Percentiles rank a stretch among this genome's conserved stretches.
These are phyloP conservation scores for Corbicula japonica DNA, from an alignment of 2,888 invertebrate species.

Conservation along the genomic window DNA sequence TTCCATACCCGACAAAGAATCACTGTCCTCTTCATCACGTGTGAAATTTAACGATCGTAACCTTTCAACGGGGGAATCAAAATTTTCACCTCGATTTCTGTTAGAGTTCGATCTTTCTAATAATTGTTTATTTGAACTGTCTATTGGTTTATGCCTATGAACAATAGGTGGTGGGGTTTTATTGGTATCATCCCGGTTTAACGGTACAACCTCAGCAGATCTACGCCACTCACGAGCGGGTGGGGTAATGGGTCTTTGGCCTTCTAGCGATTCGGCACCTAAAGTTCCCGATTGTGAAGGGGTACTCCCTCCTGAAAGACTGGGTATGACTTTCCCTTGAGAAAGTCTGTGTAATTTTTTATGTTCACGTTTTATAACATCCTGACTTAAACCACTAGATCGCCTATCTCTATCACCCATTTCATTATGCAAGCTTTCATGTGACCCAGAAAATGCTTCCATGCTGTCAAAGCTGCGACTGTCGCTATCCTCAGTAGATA, in stretches of 20 bases:
- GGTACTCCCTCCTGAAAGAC: conserved; percentile 59
- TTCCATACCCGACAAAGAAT: conserved; percentile 35
- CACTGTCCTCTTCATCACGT: conserved; percentile 22
- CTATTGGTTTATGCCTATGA: conserved; percentile 53
- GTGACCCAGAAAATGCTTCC: conserved; percentile 81
- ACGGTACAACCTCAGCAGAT: conserved; percentile 49
- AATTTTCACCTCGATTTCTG: conserved; percentile 49
- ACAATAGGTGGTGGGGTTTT: conserved; percentile 54
- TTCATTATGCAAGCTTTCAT: conserved; percentile 72
- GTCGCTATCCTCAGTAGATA: conserved; percentile 70
- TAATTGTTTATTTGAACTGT: conserved; percentile 36
- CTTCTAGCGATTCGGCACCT: conserved; percentile 35
- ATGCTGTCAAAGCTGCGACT: conserved; percentile 80
- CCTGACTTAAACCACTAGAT: conserved; percentile 49
- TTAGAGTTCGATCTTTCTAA: conserved; percentile 26
- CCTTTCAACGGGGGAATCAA: conserved; percentile 63
- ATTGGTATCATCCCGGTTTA: conserved; percentile 12
- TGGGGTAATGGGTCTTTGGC: conserved; percentile 44
- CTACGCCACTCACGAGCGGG: conserved; percentile 57
- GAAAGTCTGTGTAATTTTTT: conserved; percentile 62
- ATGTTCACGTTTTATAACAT: conserved; percentile 62
- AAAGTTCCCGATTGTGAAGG: conserved; percentile 12
- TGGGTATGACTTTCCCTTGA: conserved; percentile 42
- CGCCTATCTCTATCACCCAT: conserved; percentile 53
- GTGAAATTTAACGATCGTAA: conserved; percentile 61